Base-by-base conservation (phyloP, 2,888 invertebrate genomes). In the Drosophila koepferae region DNA sequence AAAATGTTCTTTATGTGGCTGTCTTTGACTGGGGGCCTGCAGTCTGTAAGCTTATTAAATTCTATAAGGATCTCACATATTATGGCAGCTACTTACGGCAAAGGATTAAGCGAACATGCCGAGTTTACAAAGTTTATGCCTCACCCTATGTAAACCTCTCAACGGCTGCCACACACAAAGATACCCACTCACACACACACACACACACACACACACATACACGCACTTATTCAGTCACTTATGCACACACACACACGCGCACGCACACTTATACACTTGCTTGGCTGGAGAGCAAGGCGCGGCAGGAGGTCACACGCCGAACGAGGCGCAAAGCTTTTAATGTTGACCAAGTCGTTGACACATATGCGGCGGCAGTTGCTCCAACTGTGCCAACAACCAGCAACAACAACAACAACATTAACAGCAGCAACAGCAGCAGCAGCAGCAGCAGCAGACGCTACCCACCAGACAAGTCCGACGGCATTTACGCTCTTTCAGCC, bases 261-360 rank as follows among this genome's bases (percentile, higher is more conserved):
- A 38, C 7, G 16, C 23, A 48, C 44, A 63, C 59, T 53, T 36
- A 20, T 20, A 43, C 61, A 61, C 44, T 60, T 40, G 23, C 59
- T 58, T 36, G 46, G n/a, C 18, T 31, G 51, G 40, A 40, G 36
- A 41, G 36, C 16, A 16, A 18, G 36, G 41, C 61, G 49, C 74
- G 59, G 55, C 68, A 53, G 77, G 77, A 72, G 77, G 59, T 65
- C 72, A 56, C 72, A 56, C 43, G 28, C 55, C 51, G 44, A 71
- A 66, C 49, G 56, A 72, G 60, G 76, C 72, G 65, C 77, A 83
- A 81, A 89, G 80, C 76, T 75, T 86, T 81, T 90, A 80, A 81
- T 90, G 87, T 90, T 90, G 90, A 88, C 86, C 89, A 83, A 90
- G 86, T 90, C 89, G 85, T 90, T 90, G 90, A 90, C 90, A 90